Evolutionary conservation across 2,797 vertebrate genomes (phyloP).

Genomic region (Rhinoraja longicauda): DNA sequence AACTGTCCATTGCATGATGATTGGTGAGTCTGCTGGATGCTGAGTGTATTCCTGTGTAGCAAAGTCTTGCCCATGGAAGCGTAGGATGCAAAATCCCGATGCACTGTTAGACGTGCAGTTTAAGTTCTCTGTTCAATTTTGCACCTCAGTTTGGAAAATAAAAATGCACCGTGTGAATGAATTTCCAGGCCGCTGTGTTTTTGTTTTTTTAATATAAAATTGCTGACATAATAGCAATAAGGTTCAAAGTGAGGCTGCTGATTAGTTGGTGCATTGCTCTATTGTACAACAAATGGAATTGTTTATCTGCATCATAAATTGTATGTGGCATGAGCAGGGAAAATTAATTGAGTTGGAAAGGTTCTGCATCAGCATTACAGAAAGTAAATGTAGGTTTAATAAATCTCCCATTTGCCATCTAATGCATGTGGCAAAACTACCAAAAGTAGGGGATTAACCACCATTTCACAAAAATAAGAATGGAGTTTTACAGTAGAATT

Average conservation of each 20-base stretch:
- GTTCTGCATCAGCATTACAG: constrained; percentile 3
- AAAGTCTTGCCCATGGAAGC: too few species aligned
- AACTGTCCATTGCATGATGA: too few species aligned
- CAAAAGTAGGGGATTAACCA: not conserved
- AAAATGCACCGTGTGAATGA: too few species aligned
- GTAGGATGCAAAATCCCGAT: too few species aligned
- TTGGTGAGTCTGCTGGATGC: too few species aligned
- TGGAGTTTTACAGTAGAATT: not conserved
- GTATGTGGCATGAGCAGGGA: not conserved
- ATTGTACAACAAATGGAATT: not conserved
- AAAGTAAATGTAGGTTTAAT: constrained; percentile 32
- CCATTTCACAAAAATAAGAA: not conserved
- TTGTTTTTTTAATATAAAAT: not conserved
- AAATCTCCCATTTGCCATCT: not conserved
- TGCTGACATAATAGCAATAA: not conserved
- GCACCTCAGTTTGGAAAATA: too few species aligned
- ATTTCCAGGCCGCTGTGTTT: not conserved
- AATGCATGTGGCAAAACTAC: constrained; percentile 12
- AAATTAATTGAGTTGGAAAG: constrained; percentile 25
- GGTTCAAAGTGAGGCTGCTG: not conserved
- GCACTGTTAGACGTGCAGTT: too few species aligned
- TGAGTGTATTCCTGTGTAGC: too few species aligned
- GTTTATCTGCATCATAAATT: constrained; percentile 29
- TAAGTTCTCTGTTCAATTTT: too few species aligned
- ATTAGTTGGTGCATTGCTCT: constrained; percentile 12